Evolutionary conservation across 2,797 vertebrate species (phyloP).

Genomic region (Botia kubotai): DNA sequence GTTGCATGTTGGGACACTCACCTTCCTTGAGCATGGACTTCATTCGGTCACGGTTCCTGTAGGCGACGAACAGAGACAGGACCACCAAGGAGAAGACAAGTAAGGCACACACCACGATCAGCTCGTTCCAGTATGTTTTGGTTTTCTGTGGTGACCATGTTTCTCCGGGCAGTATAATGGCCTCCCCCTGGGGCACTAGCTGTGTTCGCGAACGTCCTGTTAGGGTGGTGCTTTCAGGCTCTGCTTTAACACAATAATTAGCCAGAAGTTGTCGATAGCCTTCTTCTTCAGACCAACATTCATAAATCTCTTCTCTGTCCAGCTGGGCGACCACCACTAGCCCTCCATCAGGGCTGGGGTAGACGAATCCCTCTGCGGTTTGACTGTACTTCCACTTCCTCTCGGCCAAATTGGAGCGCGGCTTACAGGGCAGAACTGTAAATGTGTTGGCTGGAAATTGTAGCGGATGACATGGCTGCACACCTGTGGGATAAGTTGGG

Average conservation of each 20-base stretch:
- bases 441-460: slow-evolving; percentile 85
- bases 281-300: slow-evolving; percentile 94
- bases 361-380: slow-evolving; percentile 77
- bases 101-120: slow-evolving; percentile 88
- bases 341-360: slow-evolving; percentile 85
- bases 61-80: slow-evolving; percentile 85
- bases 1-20: slow-evolving; percentile 82
- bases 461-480: slow-evolving; percentile 78
- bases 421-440: slow-evolving; percentile 84
- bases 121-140: slow-evolving; percentile 95
- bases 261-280: slow-evolving; percentile 88
- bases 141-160: slow-evolving; percentile 73
- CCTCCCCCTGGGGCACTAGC: slow-evolving; percentile 65
- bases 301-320: slow-evolving; percentile 82
- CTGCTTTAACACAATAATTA: slow-evolving; percentile 87
- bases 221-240: slow-evolving; percentile 67
- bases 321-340: slow-evolving; percentile 89
- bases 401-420: slow-evolving; percentile 90
- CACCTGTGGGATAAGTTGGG: slow-evolving; percentile 60
- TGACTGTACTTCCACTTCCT: slow-evolving; percentile 85
- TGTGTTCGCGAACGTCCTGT: slow-evolving; percentile 67
- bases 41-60: slow-evolving; percentile 86
- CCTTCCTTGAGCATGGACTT: slow-evolving; percentile 90
- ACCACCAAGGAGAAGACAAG: slow-evolving; percentile 81
- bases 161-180: slow-evolving; percentile 68